A percentile compares a stretch with the other conserved stretches of the same genome.
These are phyloP conservation scores for Etheostoma cragini DNA, from an alignment of 2,113 vertebrate genomes.

Conservation along the genomic window DNA sequence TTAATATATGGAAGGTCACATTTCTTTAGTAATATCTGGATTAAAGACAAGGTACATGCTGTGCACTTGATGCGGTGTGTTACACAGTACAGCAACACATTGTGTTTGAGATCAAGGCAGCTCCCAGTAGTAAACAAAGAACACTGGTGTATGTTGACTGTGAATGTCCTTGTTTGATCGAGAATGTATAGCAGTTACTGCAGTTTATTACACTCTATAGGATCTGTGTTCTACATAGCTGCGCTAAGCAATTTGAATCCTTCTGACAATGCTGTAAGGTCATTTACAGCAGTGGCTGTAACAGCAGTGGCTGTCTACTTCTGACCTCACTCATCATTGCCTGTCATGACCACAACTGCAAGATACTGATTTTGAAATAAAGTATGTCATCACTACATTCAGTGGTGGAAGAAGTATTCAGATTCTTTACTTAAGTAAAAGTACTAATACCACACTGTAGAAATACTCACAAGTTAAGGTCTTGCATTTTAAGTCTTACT, in stretches of 20 bases:
- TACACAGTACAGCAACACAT: neutral
- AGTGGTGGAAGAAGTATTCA: too few species aligned
- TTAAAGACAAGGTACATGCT: neutral
- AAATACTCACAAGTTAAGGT: too few species aligned
- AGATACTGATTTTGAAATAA: neutral
- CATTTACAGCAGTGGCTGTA: conserved; percentile 42
- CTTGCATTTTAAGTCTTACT: too few species aligned
- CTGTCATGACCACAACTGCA: neutral
- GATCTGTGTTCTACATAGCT: conserved; percentile 57
- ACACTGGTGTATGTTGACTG: conserved; percentile 27
- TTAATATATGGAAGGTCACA: conserved; percentile 9
- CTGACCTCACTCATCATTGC: neutral
- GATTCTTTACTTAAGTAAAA: too few species aligned
- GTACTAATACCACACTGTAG: too few species aligned
- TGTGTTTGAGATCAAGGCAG: conserved; percentile 11
- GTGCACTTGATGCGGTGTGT: neutral
- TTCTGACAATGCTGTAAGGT: conserved; percentile 56
- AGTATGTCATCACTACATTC: neutral
- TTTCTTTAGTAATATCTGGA: conserved; percentile 14
- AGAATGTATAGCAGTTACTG: conserved; percentile 35
- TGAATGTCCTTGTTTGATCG: conserved; percentile 36
- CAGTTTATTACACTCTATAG: conserved; percentile 54
- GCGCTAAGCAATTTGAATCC: conserved; percentile 77
- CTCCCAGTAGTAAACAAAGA: conserved; percentile 42
- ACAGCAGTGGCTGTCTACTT: conserved; percentile 18